Evolutionary conservation across 2,888 invertebrate genomes (phyloP).

Genomic region (Ramazzottius varieornatus): DNA sequence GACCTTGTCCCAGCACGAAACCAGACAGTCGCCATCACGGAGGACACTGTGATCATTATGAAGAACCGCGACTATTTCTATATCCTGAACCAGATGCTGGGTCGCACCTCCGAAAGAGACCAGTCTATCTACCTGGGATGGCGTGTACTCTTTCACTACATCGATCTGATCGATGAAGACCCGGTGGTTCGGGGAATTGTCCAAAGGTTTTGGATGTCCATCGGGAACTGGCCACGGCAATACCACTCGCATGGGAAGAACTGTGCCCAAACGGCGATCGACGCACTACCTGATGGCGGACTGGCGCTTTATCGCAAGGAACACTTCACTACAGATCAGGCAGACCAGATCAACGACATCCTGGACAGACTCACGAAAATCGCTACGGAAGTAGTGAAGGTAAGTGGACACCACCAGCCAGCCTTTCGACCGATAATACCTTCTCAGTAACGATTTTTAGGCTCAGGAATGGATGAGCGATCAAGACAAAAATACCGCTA

Average conservation of each 20-base stretch:
- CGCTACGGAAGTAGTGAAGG: neutral
- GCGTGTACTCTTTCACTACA: neutral
- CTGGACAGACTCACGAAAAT: neutral
- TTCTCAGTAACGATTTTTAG: too few species aligned
- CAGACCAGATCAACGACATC: neutral
- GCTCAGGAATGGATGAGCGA: neutral
- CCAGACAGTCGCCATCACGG: neutral
- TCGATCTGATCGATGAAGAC: neutral
- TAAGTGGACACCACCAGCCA: neutral
- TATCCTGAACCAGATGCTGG: neutral
- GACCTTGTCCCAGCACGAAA: neutral
- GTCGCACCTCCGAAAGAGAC: neutral
- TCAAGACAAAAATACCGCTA: neutral
- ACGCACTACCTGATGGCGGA: neutral
- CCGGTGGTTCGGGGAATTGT: neutral
- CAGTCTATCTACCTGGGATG: neutral
- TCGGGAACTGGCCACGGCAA: neutral
- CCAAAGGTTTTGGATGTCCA: neutral
- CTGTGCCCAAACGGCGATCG: neutral
- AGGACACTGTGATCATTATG: neutral
- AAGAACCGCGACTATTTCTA: slow-evolving; percentile 1
- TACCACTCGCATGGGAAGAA: neutral
- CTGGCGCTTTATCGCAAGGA: neutral
- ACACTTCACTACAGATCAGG: neutral
- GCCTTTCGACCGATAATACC: too few species aligned